Conservation (phyloP, 1,140 invertebrate species). For the Tetramorium parvispinum region DNA sequence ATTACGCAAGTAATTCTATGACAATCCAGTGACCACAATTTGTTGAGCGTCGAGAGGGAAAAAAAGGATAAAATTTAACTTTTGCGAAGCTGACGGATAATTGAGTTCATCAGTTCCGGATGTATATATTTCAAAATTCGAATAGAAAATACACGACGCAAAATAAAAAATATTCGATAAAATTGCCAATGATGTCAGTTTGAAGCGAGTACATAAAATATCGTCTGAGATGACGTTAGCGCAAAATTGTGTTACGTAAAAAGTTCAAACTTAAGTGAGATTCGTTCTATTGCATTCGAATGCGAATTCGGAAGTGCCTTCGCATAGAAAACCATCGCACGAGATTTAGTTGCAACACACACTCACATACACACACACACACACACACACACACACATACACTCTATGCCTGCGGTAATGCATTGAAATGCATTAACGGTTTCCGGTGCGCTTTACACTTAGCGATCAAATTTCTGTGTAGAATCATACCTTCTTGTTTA, state of each 20-base stretch:
- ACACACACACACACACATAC: too few relatives aligned
- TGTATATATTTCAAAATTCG: background rate
- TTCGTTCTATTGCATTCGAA: background rate
- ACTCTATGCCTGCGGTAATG: background rate
- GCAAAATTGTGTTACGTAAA: background rate
- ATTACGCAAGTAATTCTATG: conserved; percentile 9
- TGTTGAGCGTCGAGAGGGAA: background rate
- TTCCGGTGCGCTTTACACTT: conserved; percentile 8
- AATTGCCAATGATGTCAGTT: background rate
- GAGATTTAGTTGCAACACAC: conserved; percentile 2
- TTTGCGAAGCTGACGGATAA: background rate
- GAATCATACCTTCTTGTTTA: background rate
- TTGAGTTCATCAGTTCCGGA: background rate
- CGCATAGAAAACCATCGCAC: background rate
- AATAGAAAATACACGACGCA: background rate
- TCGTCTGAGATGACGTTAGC: background rate
- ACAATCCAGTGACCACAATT: conserved; percentile 10
- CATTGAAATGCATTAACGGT: background rate
- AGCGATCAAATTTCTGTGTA: conserved; percentile 12
- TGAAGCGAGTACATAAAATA: background rate
- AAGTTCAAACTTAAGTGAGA: background rate
- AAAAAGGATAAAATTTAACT: conserved; percentile 8
- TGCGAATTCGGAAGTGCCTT: background rate
- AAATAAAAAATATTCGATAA: background rate
- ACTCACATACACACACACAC: too few relatives aligned